phyloP scores from a whole-genome alignment of 2,113 vertebrate genomes.

The Aix galericulata region DNA sequence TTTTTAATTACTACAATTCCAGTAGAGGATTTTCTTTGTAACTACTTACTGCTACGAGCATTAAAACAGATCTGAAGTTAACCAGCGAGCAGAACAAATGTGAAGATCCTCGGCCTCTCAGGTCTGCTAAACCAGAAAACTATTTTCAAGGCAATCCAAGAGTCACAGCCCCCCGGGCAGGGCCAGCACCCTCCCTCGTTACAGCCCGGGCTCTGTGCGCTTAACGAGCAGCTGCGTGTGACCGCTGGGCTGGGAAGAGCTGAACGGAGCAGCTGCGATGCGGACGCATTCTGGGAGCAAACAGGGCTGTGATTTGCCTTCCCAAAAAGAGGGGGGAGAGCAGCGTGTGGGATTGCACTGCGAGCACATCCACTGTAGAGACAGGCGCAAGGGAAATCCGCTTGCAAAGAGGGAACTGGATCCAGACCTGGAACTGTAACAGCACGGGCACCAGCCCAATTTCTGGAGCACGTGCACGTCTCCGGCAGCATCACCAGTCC shows the following conservation, averaged over 20 bases:
- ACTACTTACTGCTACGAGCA: not conserved
- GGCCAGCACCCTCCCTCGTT: conserved; percentile 8
- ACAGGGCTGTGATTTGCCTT: not conserved
- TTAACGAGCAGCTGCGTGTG: conserved; percentile 28
- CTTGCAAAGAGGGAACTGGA: not conserved
- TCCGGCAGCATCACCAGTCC: not conserved
- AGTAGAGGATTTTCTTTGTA: conserved; percentile 3
- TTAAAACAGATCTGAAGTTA: conserved; percentile 18
- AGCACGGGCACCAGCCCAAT: not conserved
- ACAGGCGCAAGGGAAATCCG: not conserved
- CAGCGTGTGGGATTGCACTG: accelerated
- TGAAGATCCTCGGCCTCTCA: conserved; percentile 26
- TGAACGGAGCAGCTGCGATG: not conserved
- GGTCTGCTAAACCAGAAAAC: conserved; percentile 47
- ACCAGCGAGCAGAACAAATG: conserved; percentile 10
- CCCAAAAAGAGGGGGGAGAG: not conserved
- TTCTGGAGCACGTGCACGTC: not conserved
- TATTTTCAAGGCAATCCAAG: conserved; percentile 53
- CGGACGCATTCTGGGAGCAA: not conserved
- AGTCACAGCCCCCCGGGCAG: conserved; percentile 39
- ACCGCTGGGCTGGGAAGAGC: not conserved
- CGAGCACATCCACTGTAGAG: accelerated
- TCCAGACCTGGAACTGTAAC: not conserved
- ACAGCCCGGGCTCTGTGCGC: not conserved
- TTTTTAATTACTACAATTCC: not conserved